Conservation (phyloP, 2,113 vertebrate species). For the Pelecanus crispus region DNA sequence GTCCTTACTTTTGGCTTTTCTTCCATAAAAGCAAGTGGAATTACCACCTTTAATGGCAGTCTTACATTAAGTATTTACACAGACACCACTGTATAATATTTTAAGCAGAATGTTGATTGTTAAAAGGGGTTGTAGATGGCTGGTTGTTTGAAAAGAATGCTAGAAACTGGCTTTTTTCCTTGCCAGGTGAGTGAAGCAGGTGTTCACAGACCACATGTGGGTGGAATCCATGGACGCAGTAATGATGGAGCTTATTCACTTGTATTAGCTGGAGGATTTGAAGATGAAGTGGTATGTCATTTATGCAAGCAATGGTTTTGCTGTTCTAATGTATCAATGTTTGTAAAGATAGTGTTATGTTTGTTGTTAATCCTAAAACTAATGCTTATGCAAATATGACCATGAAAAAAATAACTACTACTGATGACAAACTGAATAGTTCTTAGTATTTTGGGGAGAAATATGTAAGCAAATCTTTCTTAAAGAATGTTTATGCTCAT, state of each 20-base stretch:
- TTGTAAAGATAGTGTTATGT: neutral
- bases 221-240: constrained; percentile 91
- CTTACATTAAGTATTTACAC: neutral
- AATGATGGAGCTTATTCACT: constrained; percentile 91
- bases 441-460: neutral
- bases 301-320: neutral
- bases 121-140: neutral
- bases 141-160: neutral
- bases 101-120: neutral
- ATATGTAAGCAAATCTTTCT: neutral
- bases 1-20: neutral
- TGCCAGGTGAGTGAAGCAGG: constrained; percentile 91
- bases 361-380: neutral
- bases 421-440: neutral
- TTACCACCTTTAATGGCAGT: neutral
- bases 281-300: constrained; percentile 95
- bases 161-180: constrained; percentile 1
- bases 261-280: constrained; percentile 91
- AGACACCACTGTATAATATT: neutral
- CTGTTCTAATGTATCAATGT: neutral
- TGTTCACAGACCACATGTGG: constrained; percentile 90
- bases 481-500: neutral
- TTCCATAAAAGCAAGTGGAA: neutral
- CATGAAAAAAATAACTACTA: neutral
- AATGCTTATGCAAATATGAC: neutral